A percentile compares a stretch with the other conserved stretches of the same genome.
Conservation (phyloP, 2,888 invertebrate genomes). For the Ennomos erosarius region DNA sequence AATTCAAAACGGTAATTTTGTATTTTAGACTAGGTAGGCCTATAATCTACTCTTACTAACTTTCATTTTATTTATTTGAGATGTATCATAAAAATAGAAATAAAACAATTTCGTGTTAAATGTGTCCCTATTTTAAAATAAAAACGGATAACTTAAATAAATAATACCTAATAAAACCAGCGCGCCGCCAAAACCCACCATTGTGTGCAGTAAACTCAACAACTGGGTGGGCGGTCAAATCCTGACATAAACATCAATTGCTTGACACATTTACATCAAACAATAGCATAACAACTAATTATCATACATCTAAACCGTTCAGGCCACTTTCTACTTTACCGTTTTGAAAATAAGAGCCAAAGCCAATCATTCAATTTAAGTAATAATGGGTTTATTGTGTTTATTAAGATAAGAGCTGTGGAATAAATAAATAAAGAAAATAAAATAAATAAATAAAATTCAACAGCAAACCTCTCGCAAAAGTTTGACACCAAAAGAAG, state of each 20-base stretch:
- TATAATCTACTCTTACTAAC: too few relatives aligned
- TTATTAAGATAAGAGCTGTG: too few relatives aligned
- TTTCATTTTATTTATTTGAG: neutral
- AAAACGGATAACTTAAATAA: too few relatives aligned
- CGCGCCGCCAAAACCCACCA: constrained; percentile 9
- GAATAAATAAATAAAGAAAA: too few relatives aligned
- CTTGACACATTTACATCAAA: constrained; percentile 36
- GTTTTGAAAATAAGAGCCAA: constrained; percentile 4
- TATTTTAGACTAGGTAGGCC: too few relatives aligned
- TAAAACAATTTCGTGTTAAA: too few relatives aligned
- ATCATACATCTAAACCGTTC: neutral
- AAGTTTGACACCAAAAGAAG: constrained; percentile 43
- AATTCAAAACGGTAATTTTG: too few relatives aligned
- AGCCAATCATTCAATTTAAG: too few relatives aligned
- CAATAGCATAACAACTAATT: constrained; percentile 20
- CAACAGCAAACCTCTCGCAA: constrained; percentile 9
- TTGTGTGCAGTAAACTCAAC: constrained; percentile 20
- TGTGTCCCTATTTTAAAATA: too few relatives aligned
- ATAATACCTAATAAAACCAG: neutral
- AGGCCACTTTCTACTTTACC: constrained; percentile 14
- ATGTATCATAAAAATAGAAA: too few relatives aligned
- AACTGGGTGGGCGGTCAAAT: constrained; percentile 38
- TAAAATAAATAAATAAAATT: too few relatives aligned
- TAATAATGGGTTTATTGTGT: too few relatives aligned
- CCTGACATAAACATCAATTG: constrained; percentile 45